Evolutionary conservation across 2,797 vertebrate genomes (phyloP), one percentile per base, ranked within the genome.

Genomic region (Anas acuta): DNA sequence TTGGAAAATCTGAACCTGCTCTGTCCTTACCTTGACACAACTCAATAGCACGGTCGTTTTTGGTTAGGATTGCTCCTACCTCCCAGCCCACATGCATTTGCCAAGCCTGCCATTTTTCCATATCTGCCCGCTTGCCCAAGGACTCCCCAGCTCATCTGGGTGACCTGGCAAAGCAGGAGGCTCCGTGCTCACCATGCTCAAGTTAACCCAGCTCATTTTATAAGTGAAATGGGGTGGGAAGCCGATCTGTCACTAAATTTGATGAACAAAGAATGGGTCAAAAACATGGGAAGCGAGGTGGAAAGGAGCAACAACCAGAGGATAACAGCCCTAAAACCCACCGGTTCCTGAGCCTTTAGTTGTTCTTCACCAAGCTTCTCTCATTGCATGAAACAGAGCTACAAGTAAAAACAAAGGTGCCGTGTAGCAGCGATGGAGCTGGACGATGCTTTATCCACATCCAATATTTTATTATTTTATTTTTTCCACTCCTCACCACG

Each of bases 91-190:
- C 4, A 1, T 32, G 17, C 22, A 16, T 15, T 47, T 67, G 21
- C 49, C 30, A 28, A 13, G 3, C 16, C 65, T 51, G 57, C 22
- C 30, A 19, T 15, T 58, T 58, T 39, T 35, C 60, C 49, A 12
- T 11, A 61, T 0, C 35, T 13, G 2, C 9, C 56, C 26, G 13
- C 56, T 35, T 51, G 70, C 57, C 51, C 2, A 1, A 73, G 51
- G 28, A 37, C 0, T 21, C 32, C 19, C n/a, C 3, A 3, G 1
- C 41, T 11, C 60, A 54, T 33, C 49, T 45, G 0, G 0, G 33
- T 11, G 67, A 13, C 47, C n/a, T 0, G 3, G 20, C 0, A 3
- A 61, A 41, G 30, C 3, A 4, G 39, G 45, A 77, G 22, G 39
- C 39, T 41, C 39, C 14, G 39, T 41, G 39, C 43, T 49, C 2